These are phyloP conservation scores for Irena cyanogastra DNA, from an alignment of 2,113 vertebrate species.

Conservation along the genomic window DNA sequence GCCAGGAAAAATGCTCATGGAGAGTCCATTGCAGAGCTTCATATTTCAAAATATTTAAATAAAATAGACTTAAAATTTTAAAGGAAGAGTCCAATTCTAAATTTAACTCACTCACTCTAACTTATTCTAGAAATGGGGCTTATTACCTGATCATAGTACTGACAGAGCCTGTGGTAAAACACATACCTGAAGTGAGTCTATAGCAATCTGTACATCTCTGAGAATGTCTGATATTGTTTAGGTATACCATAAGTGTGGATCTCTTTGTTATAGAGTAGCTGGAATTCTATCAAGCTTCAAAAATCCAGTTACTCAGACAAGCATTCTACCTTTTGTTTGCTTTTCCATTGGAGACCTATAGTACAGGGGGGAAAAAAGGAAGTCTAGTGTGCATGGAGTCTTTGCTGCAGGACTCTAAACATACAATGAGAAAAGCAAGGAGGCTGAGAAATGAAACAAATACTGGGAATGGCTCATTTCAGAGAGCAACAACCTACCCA, in stretches of 20 bases:
- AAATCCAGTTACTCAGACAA: not conserved
- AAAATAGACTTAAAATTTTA: not conserved
- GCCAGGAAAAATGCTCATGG: not conserved
- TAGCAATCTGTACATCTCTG: not conserved
- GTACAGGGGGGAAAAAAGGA: accelerated
- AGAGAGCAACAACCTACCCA: not conserved
- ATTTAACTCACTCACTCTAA: not conserved
- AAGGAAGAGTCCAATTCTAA: not conserved
- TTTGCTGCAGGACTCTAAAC: not conserved
- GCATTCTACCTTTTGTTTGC: not conserved
- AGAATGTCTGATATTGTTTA: not conserved
- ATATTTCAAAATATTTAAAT: not conserved
- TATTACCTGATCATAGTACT: not conserved
- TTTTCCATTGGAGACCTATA: not conserved
- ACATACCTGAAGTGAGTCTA: not conserved
- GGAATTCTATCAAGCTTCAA: not conserved
- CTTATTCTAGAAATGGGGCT: not conserved
- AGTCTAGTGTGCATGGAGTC: too few species aligned
- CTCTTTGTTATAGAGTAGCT: not conserved
- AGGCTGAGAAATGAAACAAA: not conserved
- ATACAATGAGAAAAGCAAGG: not conserved
- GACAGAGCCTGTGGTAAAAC: not conserved
- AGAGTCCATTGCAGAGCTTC: not conserved
- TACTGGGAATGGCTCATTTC: not conserved
- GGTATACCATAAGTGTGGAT: not conserved